Evolutionary conservation across 2,797 vertebrate genomes (phyloP).

Genomic region (Silurus aristotelis): DNA sequence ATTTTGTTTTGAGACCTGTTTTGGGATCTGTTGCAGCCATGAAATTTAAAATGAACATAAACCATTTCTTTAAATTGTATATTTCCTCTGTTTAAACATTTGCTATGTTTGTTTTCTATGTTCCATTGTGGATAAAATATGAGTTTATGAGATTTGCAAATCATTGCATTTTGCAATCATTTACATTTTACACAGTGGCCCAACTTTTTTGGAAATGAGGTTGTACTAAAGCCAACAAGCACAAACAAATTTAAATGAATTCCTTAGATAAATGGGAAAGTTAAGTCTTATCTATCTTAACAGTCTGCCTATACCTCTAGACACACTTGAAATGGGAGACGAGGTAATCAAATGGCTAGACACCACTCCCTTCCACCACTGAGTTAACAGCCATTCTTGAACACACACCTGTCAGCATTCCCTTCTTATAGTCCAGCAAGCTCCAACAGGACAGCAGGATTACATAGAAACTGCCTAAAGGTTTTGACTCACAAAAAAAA

Average conservation of each 20-base stretch:
- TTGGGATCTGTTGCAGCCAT: no score
- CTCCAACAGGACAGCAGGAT: conserved; percentile 37
- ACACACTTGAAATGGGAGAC: conserved; percentile 11
- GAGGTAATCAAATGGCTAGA: conserved; percentile 36
- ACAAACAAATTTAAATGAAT: neutral
- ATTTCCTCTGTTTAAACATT: no score
- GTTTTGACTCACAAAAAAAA: conserved; percentile 3
- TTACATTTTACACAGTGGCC: no score
- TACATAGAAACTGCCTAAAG: neutral
- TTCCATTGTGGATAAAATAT: no score
- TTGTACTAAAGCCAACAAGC: neutral
- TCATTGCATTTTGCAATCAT: no score
- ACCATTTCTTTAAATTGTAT: no score
- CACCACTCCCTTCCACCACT: conserved; percentile 40
- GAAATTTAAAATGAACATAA: no score
- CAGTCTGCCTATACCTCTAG: neutral
- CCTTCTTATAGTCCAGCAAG: conserved; percentile 27
- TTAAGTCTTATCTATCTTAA: neutral
- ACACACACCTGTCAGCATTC: conserved; percentile 43
- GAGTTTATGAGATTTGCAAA: no score
- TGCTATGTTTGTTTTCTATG: no score
- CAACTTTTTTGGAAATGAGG: no score
- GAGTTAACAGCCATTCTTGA: conserved; percentile 18
- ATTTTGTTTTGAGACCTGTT: no score
- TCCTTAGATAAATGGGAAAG: neutral